phyloP scores from a whole-genome alignment of 2,888 invertebrate genomes.

The Automeris io region DNA sequence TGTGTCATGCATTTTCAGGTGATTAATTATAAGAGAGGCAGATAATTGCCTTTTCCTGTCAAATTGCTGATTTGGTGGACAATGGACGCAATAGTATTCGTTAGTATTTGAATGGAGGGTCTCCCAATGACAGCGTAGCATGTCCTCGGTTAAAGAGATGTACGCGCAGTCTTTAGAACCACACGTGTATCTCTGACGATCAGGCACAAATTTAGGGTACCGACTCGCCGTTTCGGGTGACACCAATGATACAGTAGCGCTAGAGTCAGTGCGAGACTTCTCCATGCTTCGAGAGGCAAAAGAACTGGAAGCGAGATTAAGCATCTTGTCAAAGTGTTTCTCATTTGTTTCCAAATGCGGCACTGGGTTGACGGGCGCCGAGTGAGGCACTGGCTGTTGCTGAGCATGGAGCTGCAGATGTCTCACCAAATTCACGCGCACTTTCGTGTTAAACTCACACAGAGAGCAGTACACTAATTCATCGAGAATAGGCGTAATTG shows the following conservation, averaged over 20 bases:
- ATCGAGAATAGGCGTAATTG: constrained; percentile 80
- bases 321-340: constrained; percentile 90
- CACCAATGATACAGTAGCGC: constrained; percentile 16
- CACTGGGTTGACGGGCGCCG: constrained; percentile 88
- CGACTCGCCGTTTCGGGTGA: constrained; percentile 34
- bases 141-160: constrained; percentile 82
- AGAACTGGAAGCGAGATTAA: constrained; percentile 87
- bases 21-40: constrained; percentile 80
- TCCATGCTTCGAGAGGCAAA: constrained; percentile 30
- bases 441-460: constrained; percentile 83
- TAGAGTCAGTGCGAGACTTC: constrained; percentile 20
- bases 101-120: constrained; percentile 80
- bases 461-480: constrained; percentile 79
- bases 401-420: constrained; percentile 82
- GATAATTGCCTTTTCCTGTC: constrained; percentile 63
- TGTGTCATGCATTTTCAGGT: constrained; percentile 85
- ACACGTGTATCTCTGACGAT: constrained; percentile 81
- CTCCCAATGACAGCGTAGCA: constrained; percentile 84
- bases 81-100: constrained; percentile 83
- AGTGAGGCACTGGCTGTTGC: constrained; percentile 79
- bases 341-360: constrained; percentile 87
- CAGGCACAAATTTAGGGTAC: constrained; percentile 71
- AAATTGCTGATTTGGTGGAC: constrained; percentile 74
- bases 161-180: constrained; percentile 83
- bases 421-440: constrained; percentile 82